A percentile compares a stretch with the other conserved stretches of the same genome.
These are phyloP conservation scores for Halichoerus grypus DNA, from an alignment of 2,113 vertebrate genomes.

Conservation along the genomic window DNA sequence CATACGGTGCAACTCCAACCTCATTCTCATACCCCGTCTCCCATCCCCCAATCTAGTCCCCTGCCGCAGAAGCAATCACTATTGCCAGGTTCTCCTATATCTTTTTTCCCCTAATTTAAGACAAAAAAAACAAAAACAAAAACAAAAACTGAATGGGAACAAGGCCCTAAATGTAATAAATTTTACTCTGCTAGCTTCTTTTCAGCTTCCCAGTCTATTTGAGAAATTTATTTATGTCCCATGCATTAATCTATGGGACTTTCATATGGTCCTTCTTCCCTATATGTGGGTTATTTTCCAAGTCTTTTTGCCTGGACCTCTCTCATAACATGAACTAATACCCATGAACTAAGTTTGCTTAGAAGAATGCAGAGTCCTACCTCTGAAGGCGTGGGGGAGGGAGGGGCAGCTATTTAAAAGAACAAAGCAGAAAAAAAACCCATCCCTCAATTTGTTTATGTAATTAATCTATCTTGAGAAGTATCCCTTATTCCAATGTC, in stretches of 20 bases:
- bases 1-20: not conserved
- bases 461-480: conserved; percentile 74
- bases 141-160: not conserved
- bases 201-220: not conserved
- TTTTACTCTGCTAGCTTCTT: conserved; percentile 33
- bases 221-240: conserved; percentile 43
- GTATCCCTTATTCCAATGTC: conserved; percentile 64
- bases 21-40: not conserved
- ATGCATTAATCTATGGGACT: not conserved
- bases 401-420: not conserved
- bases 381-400: not conserved
- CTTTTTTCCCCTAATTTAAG: not conserved
- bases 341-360: conserved; percentile 20
- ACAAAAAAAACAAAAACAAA: not conserved
- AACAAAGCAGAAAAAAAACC: conserved; percentile 46
- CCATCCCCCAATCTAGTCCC: not conserved
- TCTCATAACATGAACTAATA: conserved; percentile 15
- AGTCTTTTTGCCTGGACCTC: conserved; percentile 1
- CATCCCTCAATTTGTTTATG: conserved; percentile 60
- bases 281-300: not conserved
- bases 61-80: not conserved
- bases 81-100: not conserved
- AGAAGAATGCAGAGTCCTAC: not conserved
- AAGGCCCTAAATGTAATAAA: not conserved
- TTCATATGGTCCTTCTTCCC: not conserved